A percentile compares a stretch with the other conserved stretches of the same genome.
phyloP scores from a whole-genome alignment of 2,888 invertebrate species.

The Cantharis flavilabris region DNA sequence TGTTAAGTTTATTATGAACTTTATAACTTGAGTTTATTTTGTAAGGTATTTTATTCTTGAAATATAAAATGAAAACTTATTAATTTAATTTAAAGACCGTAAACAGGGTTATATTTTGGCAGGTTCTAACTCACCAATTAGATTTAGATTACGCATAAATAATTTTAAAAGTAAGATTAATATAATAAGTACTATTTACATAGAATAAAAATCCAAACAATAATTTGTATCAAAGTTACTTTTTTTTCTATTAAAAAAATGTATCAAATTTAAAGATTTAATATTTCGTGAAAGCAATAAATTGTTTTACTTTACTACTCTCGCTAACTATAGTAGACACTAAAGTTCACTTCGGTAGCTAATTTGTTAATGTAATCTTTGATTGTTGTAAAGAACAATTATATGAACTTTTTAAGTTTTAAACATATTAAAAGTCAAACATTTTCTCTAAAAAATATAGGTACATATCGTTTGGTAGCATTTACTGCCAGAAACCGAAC shows the following conservation, averaged over 20 bases:
- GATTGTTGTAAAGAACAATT: too few relatives aligned
- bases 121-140: background rate
- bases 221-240: too few relatives aligned
- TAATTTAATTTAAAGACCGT: background rate
- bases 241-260: too few relatives aligned
- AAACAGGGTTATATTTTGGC: background rate
- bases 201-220: too few relatives aligned
- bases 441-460: background rate
- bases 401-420: too few relatives aligned
- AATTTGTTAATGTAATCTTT: too few relatives aligned
- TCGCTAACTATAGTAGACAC: too few relatives aligned
- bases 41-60: background rate
- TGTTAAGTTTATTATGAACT: background rate
- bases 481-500: background rate
- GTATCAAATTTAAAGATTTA: too few relatives aligned
- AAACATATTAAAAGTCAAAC: background rate
- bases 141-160: background rate
- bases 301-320: too few relatives aligned
- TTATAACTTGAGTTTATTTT: background rate
- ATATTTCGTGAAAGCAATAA: too few relatives aligned
- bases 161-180: background rate
- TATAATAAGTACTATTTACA: too few relatives aligned
- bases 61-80: background rate
- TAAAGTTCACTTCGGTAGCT: too few relatives aligned
- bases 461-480: background rate